Evolutionary conservation across 2,888 invertebrate genomes (phyloP).

Genomic region (Temnothorax unifasciatus): DNA sequence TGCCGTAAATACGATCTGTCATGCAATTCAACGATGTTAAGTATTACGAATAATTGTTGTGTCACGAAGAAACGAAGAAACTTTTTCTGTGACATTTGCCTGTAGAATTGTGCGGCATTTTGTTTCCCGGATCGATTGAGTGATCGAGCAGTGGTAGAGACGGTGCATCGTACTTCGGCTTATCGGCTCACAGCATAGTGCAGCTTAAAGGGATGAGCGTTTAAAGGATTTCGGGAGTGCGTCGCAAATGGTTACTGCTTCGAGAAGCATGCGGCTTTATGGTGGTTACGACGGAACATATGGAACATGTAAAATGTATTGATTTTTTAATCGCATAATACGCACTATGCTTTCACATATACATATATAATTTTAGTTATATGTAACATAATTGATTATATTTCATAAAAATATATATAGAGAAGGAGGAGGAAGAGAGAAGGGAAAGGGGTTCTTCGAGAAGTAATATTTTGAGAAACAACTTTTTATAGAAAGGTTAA

Average conservation of each 20-base stretch:
- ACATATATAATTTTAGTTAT: neutral
- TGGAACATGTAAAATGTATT: conserved; percentile 78
- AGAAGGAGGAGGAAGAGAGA: too few relatives aligned
- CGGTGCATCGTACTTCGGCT: conserved; percentile 68
- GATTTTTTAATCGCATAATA: conserved; percentile 78
- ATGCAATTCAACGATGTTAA: neutral
- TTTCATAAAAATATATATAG: neutral
- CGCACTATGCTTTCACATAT: conserved; percentile 55
- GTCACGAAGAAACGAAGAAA: conserved; percentile 8
- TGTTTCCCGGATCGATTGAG: conserved; percentile 64
- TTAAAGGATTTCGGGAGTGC: conserved; percentile 76
- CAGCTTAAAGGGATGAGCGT: conserved; percentile 76
- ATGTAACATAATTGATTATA: neutral
- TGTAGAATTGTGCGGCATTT: conserved; percentile 38
- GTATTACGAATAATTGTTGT: neutral
- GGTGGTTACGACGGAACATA: conserved; percentile 78
- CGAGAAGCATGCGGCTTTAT: conserved; percentile 66
- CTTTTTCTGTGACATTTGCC: neutral
- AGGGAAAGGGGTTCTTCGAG: neutral
- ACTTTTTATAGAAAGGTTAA: neutral
- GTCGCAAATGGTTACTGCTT: conserved; percentile 50
- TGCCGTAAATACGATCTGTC: neutral
- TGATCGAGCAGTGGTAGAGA: conserved; percentile 68
- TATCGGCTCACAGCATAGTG: conserved; percentile 75
- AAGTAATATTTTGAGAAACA: neutral